Evolutionary conservation across 2,113 vertebrate genomes (phyloP).

Genomic region (Tinamus guttatus): DNA sequence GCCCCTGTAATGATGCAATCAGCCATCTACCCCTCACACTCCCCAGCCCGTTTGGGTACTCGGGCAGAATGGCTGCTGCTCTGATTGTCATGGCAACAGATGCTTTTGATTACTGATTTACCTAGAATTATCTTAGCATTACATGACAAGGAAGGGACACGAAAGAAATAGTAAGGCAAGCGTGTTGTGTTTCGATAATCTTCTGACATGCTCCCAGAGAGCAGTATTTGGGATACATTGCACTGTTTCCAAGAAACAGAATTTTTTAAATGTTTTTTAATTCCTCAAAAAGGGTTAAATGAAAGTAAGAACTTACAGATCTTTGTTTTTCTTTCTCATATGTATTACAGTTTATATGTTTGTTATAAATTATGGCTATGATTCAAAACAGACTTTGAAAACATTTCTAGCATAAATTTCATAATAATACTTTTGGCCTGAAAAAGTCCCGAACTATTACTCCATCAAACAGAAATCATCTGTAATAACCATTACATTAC

Average conservation of each 20-base stretch:
- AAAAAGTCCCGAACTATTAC: neutral
- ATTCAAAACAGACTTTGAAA: neutral
- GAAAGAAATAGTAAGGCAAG: neutral
- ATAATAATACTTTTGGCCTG: neutral
- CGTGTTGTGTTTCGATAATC: neutral
- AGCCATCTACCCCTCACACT: neutral
- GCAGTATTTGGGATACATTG: neutral
- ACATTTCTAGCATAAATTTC: neutral
- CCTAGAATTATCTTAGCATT: neutral
- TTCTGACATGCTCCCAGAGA: neutral
- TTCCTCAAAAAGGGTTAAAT: neutral
- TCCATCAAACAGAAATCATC: neutral
- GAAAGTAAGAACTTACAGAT: neutral
- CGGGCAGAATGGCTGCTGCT: neutral
- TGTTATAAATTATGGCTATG: neutral
- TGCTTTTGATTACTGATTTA: neutral
- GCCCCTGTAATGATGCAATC: neutral
- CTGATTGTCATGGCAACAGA: constrained; percentile 10
- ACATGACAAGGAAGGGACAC: neutral
- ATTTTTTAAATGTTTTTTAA: neutral
- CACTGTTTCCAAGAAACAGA: neutral
- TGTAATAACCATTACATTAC: neutral
- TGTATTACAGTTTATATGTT: neutral
- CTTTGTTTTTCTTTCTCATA: neutral
- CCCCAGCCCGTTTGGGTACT: neutral